phyloP scores from a whole-genome alignment of 2,888 invertebrate species.

The Tricholauxania praeusta region DNA sequence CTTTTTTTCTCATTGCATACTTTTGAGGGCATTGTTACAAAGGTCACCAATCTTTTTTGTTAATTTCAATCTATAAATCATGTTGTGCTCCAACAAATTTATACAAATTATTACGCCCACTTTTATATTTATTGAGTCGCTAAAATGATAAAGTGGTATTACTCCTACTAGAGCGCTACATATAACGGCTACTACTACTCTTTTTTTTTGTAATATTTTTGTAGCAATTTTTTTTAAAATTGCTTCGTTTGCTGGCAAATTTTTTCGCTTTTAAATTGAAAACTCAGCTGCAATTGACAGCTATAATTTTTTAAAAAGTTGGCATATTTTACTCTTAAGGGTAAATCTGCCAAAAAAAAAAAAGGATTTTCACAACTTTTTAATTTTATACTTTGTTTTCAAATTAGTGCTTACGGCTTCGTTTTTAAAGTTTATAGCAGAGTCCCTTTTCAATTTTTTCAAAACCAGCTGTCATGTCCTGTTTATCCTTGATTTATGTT shows the following conservation, averaged over 20 bases:
- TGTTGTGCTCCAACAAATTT: conserved; percentile 19
- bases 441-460: neutral
- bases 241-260: conserved; percentile 15
- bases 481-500: neutral
- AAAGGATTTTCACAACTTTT: too few species aligned
- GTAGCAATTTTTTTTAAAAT: conserved; percentile 11
- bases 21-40: conserved; percentile 15
- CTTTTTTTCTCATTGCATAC: conserved; percentile 9
- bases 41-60: conserved; percentile 7
- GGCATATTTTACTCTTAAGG: neutral
- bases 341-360: too few species aligned
- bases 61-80: conserved; percentile 29
- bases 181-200: too few species aligned
- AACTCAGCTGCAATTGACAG: conserved; percentile 15
- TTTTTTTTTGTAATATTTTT: conserved; percentile 1
- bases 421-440: neutral
- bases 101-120: conserved; percentile 30
- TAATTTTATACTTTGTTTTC: too few species aligned
- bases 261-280: neutral
- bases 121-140: conserved; percentile 18
- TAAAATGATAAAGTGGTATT: neutral
- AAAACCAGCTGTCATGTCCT: neutral
- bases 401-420: neutral
- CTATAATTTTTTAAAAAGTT: neutral
- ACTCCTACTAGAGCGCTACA: too few species aligned